Percentiles rank a stretch among this genome's conserved stretches.
Conservation (phyloP, 2,113 vertebrate genomes). For the Leucoraja erinaceus region DNA sequence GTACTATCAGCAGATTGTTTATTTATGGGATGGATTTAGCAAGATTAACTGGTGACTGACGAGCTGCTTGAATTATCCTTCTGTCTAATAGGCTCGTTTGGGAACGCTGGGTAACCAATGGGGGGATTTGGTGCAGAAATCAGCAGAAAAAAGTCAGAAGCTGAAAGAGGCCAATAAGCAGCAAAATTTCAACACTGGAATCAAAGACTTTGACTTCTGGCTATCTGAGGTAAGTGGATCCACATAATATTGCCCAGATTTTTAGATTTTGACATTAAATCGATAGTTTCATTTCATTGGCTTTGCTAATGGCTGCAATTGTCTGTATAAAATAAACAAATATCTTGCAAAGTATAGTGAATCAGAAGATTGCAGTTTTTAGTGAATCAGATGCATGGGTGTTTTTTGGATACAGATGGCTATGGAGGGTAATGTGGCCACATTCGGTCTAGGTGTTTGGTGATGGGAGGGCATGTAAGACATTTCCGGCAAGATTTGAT, state of each 20-base stretch:
- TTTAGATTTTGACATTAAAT: neutral
- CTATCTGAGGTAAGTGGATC: slow-evolving; percentile 79
- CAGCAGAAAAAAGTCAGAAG: slow-evolving; percentile 96
- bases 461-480: too few species aligned
- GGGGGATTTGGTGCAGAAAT: slow-evolving; percentile 96
- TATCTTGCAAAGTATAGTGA: neutral
- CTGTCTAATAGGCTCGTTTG: slow-evolving; percentile 67
- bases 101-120: slow-evolving; percentile 89
- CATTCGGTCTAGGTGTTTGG: neutral
- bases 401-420: neutral
- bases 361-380: neutral
- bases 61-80: neutral
- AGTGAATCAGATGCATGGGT: neutral
- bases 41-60: neutral
- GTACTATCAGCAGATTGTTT: neutral
- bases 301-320: neutral
- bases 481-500: too few species aligned
- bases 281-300: neutral
- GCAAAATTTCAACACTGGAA: slow-evolving; percentile 97
- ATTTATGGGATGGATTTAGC: neutral
- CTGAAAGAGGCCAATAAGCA: slow-evolving; percentile 97
- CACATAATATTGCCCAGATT: neutral
- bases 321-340: neutral
- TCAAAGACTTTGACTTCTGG: slow-evolving; percentile 99
- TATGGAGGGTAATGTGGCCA: too few species aligned